phyloP scores from a whole-genome alignment of 53 echinoderm and acorn worm genomes.

The Henricia sp. region DNA sequence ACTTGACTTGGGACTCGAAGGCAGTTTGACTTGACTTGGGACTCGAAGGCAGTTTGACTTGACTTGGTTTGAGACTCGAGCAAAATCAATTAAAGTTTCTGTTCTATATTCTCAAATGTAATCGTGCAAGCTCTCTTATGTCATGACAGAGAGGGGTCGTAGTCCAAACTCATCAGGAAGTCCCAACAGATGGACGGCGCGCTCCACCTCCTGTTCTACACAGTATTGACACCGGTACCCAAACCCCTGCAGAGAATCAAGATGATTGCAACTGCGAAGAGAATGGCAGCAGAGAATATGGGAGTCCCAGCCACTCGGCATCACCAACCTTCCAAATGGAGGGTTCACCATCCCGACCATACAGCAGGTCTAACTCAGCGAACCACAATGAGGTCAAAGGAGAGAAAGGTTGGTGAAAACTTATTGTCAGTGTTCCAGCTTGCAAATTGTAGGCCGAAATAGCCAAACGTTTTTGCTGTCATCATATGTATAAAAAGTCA shows the following conservation, averaged over 20 bases:
- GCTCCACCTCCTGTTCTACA: slow-evolving; percentile 85
- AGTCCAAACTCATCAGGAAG: slow-evolving; percentile 61
- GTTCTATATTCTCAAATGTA: neutral
- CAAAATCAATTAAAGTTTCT: too few relatives aligned
- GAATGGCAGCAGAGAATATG: slow-evolving; percentile 74
- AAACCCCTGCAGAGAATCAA: slow-evolving; percentile 84
- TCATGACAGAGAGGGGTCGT: slow-evolving; percentile 40
- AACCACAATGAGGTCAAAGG: slow-evolving; percentile 81
- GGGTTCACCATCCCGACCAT: slow-evolving; percentile 84
- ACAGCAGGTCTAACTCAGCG: slow-evolving; percentile 88
- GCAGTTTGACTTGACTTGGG: too few relatives aligned
- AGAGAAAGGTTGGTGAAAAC: slow-evolving; percentile 76
- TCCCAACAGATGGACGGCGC: slow-evolving; percentile 82
- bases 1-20: too few relatives aligned
- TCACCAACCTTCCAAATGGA: slow-evolving; percentile 91
- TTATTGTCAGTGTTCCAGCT: neutral
- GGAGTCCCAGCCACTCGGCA: slow-evolving; percentile 82
- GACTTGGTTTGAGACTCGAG: too few relatives aligned
- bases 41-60: too few relatives aligned
- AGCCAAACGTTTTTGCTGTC: neutral
- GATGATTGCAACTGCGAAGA: slow-evolving; percentile 72
- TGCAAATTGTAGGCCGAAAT: neutral
- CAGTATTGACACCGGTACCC: slow-evolving; percentile 78
- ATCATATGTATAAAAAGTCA: neutral
- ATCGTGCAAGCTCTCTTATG: too few relatives aligned